Percentiles rank a stretch among this genome's conserved stretches.
These are phyloP conservation scores for Gracilinanus agilis DNA, from an alignment of 2,113 vertebrate species.

Conservation along the genomic window DNA sequence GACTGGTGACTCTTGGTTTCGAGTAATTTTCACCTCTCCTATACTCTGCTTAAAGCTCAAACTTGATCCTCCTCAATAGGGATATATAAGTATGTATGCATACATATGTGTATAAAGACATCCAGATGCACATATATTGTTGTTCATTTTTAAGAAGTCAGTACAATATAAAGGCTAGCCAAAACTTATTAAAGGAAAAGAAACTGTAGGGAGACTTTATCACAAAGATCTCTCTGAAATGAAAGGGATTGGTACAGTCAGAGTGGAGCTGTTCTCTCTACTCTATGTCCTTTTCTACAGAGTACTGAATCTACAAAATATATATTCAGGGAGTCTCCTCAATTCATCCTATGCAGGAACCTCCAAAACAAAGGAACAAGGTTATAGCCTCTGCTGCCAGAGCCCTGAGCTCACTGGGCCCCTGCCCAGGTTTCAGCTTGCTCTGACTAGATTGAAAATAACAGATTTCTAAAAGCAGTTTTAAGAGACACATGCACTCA, in stretches of 20 bases:
- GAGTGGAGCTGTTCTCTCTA: background rate
- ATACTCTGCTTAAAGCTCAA: background rate
- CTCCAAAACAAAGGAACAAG: background rate
- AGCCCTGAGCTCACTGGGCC: background rate
- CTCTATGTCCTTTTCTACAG: background rate
- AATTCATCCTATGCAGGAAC: background rate
- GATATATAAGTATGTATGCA: background rate
- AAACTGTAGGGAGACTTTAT: background rate
- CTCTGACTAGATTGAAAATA: conserved; percentile 34
- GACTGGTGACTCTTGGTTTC: background rate
- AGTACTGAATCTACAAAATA: background rate
- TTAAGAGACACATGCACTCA: background rate
- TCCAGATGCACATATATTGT: background rate
- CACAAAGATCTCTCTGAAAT: background rate
- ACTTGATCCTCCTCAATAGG: background rate
- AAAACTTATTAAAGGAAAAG: background rate
- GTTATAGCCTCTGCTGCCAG: background rate
- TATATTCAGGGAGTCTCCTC: background rate
- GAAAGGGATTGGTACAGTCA: background rate
- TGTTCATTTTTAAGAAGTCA: background rate
- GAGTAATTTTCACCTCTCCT: background rate
- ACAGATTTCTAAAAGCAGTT: background rate
- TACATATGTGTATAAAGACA: background rate
- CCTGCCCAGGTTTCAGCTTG: background rate
- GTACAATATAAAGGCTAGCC: background rate